phyloP scores from a whole-genome alignment of 64 coral and sea anemone species.

The Actinia tenebrosa region DNA sequence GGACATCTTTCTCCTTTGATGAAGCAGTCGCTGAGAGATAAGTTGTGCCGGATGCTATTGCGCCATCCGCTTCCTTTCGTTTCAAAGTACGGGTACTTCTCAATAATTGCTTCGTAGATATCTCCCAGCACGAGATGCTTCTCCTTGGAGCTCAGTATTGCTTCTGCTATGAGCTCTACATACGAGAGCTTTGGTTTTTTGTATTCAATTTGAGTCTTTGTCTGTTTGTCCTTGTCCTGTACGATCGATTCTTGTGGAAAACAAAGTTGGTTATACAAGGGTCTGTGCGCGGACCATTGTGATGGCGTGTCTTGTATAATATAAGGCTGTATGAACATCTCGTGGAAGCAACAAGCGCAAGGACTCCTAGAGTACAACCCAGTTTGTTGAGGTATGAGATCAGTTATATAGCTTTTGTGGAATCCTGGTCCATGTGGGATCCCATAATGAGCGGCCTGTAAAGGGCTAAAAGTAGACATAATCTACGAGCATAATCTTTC shows the following conservation, averaged over 20 bases:
- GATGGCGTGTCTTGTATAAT: neutral
- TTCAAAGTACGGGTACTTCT: constrained; percentile 41
- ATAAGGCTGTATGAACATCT: neutral
- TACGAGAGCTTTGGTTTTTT: constrained; percentile 33
- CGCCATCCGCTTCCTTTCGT: constrained; percentile 46
- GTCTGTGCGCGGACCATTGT: neutral
- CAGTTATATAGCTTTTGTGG: neutral
- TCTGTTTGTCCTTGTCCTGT: neutral
- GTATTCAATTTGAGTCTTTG: constrained; percentile 4
- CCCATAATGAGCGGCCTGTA: neutral
- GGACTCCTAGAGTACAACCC: neutral
- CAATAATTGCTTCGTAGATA: constrained; percentile 42
- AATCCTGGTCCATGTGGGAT: neutral
- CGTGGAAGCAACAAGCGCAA: neutral
- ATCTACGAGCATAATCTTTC: neutral
- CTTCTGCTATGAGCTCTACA: constrained; percentile 36
- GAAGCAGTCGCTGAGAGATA: constrained; percentile 55
- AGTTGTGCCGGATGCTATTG: constrained; percentile 56
- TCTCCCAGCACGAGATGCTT: constrained; percentile 48
- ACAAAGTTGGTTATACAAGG: neutral
- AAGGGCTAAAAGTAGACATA: neutral
- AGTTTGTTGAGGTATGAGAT: neutral
- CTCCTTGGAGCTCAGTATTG: constrained; percentile 37
- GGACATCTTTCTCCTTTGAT: constrained; percentile 47
- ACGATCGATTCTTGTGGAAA: neutral